Base-by-base conservation (phyloP, 2,113 vertebrate genomes). In the Phasianus colchicus region DNA sequence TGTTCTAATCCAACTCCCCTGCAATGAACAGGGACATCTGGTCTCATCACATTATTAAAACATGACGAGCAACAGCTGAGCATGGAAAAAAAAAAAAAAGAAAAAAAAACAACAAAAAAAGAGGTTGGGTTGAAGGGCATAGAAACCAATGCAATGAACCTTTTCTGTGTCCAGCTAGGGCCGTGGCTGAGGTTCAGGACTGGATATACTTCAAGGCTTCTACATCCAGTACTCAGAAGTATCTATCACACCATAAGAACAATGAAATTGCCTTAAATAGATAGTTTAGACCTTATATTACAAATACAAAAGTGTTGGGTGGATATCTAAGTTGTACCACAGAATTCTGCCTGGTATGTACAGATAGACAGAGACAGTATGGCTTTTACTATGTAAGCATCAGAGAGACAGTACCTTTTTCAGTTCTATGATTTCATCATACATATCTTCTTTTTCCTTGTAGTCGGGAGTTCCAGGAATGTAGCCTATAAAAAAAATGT, bases 381-480 rank as follows among this genome's bases (percentile, higher is more conserved):
- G 12, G 43, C 13, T 88, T 91, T 45, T 66, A 32, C 57, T 66
- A 9, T 18, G 9, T 17, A 64, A 75, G 13, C 29, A 82, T 34
- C 43, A 65, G 1, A 24, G 20, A 71, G 34, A 48, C 6, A n/a
- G 73, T 97, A 99, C 99, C 99, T 99, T 99, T 94, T 99, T 99
- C 65, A 99, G 94, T 77, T 98, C 98, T 47, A 99, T 97, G 58
- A 99, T 99, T 97, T 99, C 99, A 61, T 99, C 98, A 24, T 99
- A 99, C 99, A 99, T 99, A 77, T 99, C 98, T 93, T 99, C 99
- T 75, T 98, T 99, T 52, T 99, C 99, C 96, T 98, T 98, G 97
- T 97, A 98, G 94, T 98, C 96, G 3, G 97, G 96, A 43, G 98
- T 98, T 70, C 98, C 98, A 42, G 98, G 98, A 67, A 97, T 52